These are phyloP conservation scores for Caenorhabditis briggsae DNA, from an alignment of 1,140 invertebrate genomes.

Conservation along the genomic window DNA sequence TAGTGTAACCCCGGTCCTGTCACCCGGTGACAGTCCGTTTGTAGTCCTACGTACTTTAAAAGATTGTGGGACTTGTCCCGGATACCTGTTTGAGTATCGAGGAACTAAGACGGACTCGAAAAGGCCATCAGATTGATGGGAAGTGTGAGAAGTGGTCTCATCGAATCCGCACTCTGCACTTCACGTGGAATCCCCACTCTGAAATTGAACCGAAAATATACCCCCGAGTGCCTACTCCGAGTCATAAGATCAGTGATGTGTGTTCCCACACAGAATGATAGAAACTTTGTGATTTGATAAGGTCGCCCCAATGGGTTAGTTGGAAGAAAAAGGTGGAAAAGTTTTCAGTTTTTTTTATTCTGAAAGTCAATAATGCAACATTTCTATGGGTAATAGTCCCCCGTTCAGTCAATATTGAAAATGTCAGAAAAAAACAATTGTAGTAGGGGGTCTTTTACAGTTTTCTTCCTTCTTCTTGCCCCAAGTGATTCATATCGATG, in stretches of 20 bases:
- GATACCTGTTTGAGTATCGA: neutral
- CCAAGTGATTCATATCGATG: neutral
- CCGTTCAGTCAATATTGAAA: no score
- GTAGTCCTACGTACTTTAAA: constrained; percentile 7
- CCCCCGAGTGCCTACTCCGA: neutral
- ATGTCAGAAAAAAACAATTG: no score
- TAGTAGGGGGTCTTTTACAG: no score
- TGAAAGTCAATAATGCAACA: no score
- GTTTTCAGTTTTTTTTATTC: no score
- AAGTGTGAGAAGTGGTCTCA: no score
- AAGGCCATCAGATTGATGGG: no score
- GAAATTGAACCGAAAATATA: neutral
- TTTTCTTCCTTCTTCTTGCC: neutral
- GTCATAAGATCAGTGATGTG: constrained; percentile 40
- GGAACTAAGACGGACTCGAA: no score
- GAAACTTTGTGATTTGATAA: constrained; percentile 4
- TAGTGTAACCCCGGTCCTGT: constrained; percentile 1
- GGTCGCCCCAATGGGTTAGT: neutral
- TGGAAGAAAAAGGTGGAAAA: neutral
- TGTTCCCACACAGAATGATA: neutral
- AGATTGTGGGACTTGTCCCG: neutral
- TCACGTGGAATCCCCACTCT: constrained; percentile 10
- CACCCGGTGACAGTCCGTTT: neutral
- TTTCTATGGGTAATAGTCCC: no score
- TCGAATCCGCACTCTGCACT: neutral